Conservation (phyloP, 2,888 invertebrate species). For the Harpagoxenus sublaevis region DNA sequence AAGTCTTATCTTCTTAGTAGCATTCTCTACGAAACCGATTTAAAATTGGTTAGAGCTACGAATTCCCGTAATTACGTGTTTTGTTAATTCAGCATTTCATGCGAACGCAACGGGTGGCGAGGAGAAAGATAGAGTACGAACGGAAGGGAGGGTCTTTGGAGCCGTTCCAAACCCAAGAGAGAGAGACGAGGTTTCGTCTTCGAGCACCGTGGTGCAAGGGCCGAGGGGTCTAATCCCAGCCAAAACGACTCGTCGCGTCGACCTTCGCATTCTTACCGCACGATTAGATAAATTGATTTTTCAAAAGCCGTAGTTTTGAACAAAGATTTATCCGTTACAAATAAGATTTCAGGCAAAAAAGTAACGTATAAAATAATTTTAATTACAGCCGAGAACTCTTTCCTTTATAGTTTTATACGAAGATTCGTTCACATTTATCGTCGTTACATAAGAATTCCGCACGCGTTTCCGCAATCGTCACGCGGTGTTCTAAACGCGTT, state of each 20-base stretch:
- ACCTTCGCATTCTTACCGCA: slow-evolving; percentile 54
- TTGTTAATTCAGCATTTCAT: slow-evolving; percentile 61
- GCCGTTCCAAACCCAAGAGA: slow-evolving; percentile 64
- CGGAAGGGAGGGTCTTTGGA: slow-evolving; percentile 59
- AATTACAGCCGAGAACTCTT: neutral
- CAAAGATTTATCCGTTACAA: neutral
- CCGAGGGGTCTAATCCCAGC: slow-evolving; percentile 37
- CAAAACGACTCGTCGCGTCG: slow-evolving; percentile 51
- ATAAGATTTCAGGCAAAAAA: neutral
- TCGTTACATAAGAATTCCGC: neutral
- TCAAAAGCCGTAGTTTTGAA: neutral
- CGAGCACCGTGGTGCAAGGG: slow-evolving; percentile 55
- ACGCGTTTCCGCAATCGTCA: neutral
- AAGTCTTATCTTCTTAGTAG: too few species aligned
- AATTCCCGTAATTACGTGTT: slow-evolving; percentile 52
- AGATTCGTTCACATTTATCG: neutral
- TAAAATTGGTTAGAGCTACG: neutral
- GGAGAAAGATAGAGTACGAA: slow-evolving; percentile 34
- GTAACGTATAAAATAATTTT: neutral
- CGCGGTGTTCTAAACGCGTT: neutral
- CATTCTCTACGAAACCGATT: slow-evolving; percentile 8
- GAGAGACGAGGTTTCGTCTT: slow-evolving; percentile 5
- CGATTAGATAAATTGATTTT: neutral
- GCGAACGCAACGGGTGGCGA: slow-evolving; percentile 46
- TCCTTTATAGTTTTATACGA: neutral